Evolutionary conservation across 2,797 vertebrate species (phyloP).

Genomic region (Urophycis tenuis): DNA sequence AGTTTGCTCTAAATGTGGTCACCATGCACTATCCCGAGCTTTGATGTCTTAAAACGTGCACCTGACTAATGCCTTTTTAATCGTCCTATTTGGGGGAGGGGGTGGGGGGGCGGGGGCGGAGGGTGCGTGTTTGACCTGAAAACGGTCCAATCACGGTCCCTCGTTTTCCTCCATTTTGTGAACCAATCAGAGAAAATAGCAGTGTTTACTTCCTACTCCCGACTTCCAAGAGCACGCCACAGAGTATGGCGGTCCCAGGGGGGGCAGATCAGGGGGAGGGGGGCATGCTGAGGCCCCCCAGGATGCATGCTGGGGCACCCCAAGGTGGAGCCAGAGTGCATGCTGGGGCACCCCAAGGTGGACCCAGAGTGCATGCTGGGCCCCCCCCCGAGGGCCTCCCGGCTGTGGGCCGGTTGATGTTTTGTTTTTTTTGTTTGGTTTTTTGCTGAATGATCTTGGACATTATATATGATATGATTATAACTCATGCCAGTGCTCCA

Average conservation of each 20-base stretch:
- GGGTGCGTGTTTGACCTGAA: slow-evolving; percentile 50
- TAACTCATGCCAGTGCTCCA: slow-evolving; percentile 51
- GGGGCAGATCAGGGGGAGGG: too few relatives aligned
- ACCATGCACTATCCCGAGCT: slow-evolving; percentile 33
- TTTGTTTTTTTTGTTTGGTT: too few relatives aligned
- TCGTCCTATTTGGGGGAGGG: slow-evolving; percentile 37
- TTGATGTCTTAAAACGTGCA: slow-evolving; percentile 49
- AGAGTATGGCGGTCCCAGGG: too few relatives aligned
- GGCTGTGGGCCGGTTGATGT: slow-evolving; percentile 37
- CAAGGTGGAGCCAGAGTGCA: slow-evolving; percentile 33
- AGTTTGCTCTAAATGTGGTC: slow-evolving; percentile 34
- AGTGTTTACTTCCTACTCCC: slow-evolving; percentile 45
- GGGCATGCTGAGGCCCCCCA: too few relatives aligned
- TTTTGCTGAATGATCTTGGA: slow-evolving; percentile 42
- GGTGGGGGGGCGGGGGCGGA: too few relatives aligned
- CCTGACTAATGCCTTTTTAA: slow-evolving; percentile 46
- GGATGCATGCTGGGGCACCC: too few relatives aligned
- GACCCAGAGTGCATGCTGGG: slow-evolving; percentile 46
- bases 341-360: too few relatives aligned
- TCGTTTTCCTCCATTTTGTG: slow-evolving; percentile 58
- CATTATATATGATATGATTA: slow-evolving; percentile 46
- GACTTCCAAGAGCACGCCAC: slow-evolving; percentile 30
- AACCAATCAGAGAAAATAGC: slow-evolving; percentile 68
- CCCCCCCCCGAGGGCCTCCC: slow-evolving; percentile 25
- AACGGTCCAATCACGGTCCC: slow-evolving; percentile 50